Evolutionary conservation across 2,888 invertebrate species (phyloP), one percentile per base, ranked within the genome.

Genomic region (Eupithecia subfuscata): DNA sequence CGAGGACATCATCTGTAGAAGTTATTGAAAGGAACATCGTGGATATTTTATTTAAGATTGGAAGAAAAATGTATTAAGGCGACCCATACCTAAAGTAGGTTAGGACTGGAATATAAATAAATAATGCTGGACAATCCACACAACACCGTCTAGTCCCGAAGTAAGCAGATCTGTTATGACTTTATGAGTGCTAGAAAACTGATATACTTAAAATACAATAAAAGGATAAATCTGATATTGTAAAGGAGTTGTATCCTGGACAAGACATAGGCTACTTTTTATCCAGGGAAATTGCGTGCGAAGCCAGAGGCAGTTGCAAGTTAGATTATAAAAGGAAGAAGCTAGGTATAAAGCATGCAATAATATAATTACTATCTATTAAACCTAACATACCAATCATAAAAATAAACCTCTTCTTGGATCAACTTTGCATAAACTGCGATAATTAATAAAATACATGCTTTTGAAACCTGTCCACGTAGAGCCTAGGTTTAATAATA

Each of bases 371-470:
- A 30, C n/a, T 48, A 52, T 70, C 56, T 56, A 37, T 70, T 56
- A 70, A 37, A 68, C 68, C 68, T 68, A 43, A 68, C 40, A 60
- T 37, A 60, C 37, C 56, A 30, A 70, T 60, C 56, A 70, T 40
- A 40, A 60, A 52, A 60, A 56, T 56, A 40, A 70, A 48, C 40
- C 25, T 43, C 37, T 72, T 67, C 65, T 67, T 34, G 56, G 67
- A 65, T n/a, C 14, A 65, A 48, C 52, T 72, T 72, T 72, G 67
- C 67, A 72, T 72, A 72, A 71, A 67, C 67, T 72, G 67, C 67
- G 37, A 40, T 67, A 71, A 76, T 75, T 73, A 78, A 76, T 71
- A 37, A 43, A 63, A 43, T 72, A 72, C 52, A 65, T n/a, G 52
- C 11, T 68, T 67, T 74, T 69, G 18, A 40, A 60, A 16, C 63